A percentile compares a stretch with the other conserved stretches of the same genome.
These are phyloP conservation scores for Coregonus suidteri DNA, from an alignment of 2,797 vertebrate species.

Conservation along the genomic window DNA sequence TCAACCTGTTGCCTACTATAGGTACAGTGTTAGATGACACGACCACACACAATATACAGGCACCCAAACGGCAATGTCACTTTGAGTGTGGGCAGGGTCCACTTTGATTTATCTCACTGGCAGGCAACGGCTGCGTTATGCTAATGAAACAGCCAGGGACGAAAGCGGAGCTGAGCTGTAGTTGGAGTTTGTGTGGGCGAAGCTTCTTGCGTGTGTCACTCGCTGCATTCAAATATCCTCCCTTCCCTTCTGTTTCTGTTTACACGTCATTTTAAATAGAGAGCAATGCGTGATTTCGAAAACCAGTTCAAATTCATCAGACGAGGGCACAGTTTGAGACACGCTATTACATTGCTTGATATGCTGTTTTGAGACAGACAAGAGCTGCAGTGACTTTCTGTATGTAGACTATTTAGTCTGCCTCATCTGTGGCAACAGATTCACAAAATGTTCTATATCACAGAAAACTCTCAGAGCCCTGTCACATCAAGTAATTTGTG, in stretches of 20 bases:
- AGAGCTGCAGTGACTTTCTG: slow-evolving; percentile 5
- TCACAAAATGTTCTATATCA: slow-evolving; percentile 24
- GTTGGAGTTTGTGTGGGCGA: slow-evolving; percentile 46
- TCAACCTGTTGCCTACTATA: too few species aligned
- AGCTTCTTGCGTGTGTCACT: slow-evolving; percentile 54
- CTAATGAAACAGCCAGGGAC: slow-evolving; percentile 64
- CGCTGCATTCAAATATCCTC: slow-evolving; percentile 61
- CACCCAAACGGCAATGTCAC: slow-evolving; percentile 38
- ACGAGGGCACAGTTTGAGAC: slow-evolving; percentile 36
- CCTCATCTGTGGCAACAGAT: background rate
- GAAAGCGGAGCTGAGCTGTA: background rate
- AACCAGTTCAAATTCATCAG: slow-evolving; percentile 48
- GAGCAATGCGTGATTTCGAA: slow-evolving; percentile 50
- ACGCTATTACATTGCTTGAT: slow-evolving; percentile 38
- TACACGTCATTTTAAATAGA: slow-evolving; percentile 64
- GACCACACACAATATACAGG: slow-evolving; percentile 46
- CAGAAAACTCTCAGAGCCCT: slow-evolving; percentile 42
- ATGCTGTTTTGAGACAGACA: slow-evolving; percentile 10
- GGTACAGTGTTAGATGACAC: slow-evolving; percentile 35
- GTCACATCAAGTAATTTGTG: slow-evolving; percentile 45
- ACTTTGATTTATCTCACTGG: slow-evolving; percentile 60
- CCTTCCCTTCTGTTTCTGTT: slow-evolving; percentile 41
- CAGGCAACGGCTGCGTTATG: slow-evolving; percentile 69
- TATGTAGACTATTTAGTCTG: slow-evolving; percentile 32
- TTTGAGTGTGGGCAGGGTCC: slow-evolving; percentile 63